A percentile compares a stretch with the other conserved stretches of the same genome.
Conservation (phyloP, 1,140 invertebrate species). For the Galleria mellonella region DNA sequence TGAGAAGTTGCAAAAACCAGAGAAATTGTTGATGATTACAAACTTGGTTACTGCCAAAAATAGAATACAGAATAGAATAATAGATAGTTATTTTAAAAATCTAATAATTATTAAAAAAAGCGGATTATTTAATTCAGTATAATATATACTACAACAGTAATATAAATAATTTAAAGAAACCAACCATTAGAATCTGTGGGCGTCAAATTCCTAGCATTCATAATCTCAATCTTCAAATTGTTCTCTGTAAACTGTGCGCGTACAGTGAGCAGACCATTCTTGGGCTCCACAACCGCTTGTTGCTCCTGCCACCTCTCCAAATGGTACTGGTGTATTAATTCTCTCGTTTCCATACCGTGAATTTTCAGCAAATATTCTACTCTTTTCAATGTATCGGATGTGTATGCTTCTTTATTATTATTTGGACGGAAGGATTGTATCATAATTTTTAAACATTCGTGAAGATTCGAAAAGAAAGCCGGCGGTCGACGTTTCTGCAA, state of each 20-base stretch:
- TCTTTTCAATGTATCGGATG: conserved; percentile 76
- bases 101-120: too few relatives aligned
- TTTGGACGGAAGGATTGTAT: conserved; percentile 90
- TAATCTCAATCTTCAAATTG: conserved; percentile 80
- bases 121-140: too few relatives aligned
- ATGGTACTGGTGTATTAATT: conserved; percentile 91
- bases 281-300: conserved; percentile 75
- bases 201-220: conserved; percentile 92
- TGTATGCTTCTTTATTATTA: conserved; percentile 71
- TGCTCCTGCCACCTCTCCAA: conserved; percentile 83
- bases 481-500: conserved; percentile 87
- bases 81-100: too few relatives aligned
- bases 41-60: too few relatives aligned
- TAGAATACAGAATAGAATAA: too few relatives aligned
- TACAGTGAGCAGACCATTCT: conserved; percentile 82
- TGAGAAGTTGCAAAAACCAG: too few relatives aligned
- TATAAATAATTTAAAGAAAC: neutral
- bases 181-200: conserved; percentile 91
- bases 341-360: conserved; percentile 89
- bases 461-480: conserved; percentile 91
- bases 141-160: too few relatives aligned
- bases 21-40: too few relatives aligned
- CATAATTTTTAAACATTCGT: conserved; percentile 88
- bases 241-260: conserved; percentile 79
- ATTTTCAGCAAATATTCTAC: conserved; percentile 84